Percentiles rank a stretch among this genome's conserved stretches.
Evolutionary conservation across 2,113 vertebrate species (phyloP).

Genomic region (Bufo gargarizans): DNA sequence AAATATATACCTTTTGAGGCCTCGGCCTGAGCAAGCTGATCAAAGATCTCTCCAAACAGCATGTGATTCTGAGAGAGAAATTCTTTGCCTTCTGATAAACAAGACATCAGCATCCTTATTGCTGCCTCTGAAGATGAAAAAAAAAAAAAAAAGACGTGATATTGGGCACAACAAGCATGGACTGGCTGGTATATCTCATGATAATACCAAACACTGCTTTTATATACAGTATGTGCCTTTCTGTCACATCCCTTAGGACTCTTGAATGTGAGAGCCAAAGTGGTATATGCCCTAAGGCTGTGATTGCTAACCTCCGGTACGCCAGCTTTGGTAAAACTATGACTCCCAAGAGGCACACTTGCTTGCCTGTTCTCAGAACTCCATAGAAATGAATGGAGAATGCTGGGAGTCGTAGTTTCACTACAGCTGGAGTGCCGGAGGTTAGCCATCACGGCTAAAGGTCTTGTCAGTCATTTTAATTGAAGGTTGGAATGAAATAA

Average conservation of each 20-base stretch:
- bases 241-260: too few relatives aligned
- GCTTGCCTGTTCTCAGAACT: too few relatives aligned
- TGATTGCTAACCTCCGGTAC: too few relatives aligned
- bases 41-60: conserved; percentile 81
- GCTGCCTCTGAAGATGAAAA: conserved; percentile 72
- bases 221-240: neutral
- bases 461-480: too few relatives aligned
- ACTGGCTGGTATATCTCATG: neutral
- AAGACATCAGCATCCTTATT: conserved; percentile 70
- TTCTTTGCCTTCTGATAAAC: conserved; percentile 65
- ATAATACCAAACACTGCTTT: neutral
- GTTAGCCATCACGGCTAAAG: too few relatives aligned
- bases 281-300: too few relatives aligned
- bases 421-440: too few relatives aligned
- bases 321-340: too few relatives aligned
- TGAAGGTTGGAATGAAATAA: neutral
- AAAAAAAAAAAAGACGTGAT: neutral
- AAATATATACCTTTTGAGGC: conserved; percentile 78
- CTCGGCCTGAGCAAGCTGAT: conserved; percentile 79
- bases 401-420: too few relatives aligned
- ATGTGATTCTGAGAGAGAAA: conserved; percentile 80
- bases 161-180: neutral
- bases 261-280: too few relatives aligned
- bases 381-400: too few relatives aligned
- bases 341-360: too few relatives aligned